phyloP scores from a whole-genome alignment of 2,797 vertebrate genomes.

The Lepidocolaptes lacrymiger region DNA sequence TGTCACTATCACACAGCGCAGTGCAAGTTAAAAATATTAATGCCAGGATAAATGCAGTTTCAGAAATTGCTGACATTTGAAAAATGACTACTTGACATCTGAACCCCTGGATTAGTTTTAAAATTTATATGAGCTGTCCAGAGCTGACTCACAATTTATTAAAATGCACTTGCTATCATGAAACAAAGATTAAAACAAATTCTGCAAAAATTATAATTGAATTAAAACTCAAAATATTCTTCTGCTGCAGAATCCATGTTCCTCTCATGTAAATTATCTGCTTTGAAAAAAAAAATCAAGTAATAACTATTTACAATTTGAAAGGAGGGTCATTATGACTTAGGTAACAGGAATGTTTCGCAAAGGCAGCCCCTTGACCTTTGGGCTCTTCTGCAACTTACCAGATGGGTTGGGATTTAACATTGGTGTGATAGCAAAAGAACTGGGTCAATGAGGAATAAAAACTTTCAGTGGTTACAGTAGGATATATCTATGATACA shows the following conservation, averaged over 20 bases:
- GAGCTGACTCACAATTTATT: not conserved
- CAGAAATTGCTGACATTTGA: not conserved
- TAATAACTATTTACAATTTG: not conserved
- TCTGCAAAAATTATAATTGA: not conserved
- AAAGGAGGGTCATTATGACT: not conserved
- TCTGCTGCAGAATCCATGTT: not conserved
- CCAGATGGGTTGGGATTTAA: slow-evolving; percentile 52
- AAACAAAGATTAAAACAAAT: slow-evolving; percentile 1
- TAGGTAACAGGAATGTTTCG: not conserved
- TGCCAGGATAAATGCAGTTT: not conserved
- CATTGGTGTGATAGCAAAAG: not conserved
- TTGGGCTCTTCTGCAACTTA: not conserved
- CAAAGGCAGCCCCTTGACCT: slow-evolving; percentile 40
- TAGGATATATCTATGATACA: not conserved
- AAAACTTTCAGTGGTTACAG: not conserved
- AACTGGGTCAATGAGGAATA: not conserved
- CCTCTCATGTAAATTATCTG: not conserved
- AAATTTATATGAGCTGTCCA: not conserved
- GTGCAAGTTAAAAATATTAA: not conserved
- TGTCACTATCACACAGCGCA: not conserved
- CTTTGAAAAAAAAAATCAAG: slow-evolving; percentile 10
- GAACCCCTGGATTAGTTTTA: not conserved
- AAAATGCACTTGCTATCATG: not conserved
- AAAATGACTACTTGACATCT: not conserved
- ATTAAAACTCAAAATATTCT: not conserved